Base-by-base conservation (phyloP, 2,888 invertebrate genomes). In the Galerucella nymphaeae region DNA sequence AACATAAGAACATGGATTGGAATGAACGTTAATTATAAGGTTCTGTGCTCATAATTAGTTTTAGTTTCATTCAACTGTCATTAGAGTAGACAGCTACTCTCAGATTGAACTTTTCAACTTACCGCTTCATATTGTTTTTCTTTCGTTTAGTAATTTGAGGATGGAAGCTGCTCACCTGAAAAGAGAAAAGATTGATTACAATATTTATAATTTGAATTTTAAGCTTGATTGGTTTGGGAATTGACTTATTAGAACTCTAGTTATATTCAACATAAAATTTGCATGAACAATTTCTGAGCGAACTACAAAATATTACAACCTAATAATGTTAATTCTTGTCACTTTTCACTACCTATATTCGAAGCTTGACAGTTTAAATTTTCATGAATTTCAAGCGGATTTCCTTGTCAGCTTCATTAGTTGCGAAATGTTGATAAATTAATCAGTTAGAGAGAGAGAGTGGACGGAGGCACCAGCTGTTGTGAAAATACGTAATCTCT, bases 381-480 rank as follows among this genome's bases (percentile, higher is more conserved):
- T 50, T 50, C 50, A 50, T 6, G n/a, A 59, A 30, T 38, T 38
- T 59, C n/a, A 38, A 14, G n/a, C 38, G 41, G 30, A 30, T 38
- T 23, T 57, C 41, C 41, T 16, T 61, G 41, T 61, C 41, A 38
- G 61, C 61, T 61, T 41, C 61, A 61, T 61, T 61, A 61, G 41
- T 38, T 16, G 16, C 30, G 11, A 10, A 30, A 61, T n/a, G 61
- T 61, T 61, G n/a, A 61, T 61, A 18, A 41, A 61, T 61, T 61
- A 16, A 16, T 13, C n/a, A 42, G 42, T 13, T 11, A n/a, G n/a
- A n/a, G n/a, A 42, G 20, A 6, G 23, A 30, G 14, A 14, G 13
- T 14, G 23, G 8, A 20, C 58, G 4, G 10, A 30, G 38, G 41
- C 30, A 10, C 16, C 61, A n/a, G 61, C 41, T 41, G 61, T 61